Conservation (phyloP, 2,888 invertebrate species). For the Drosophila monieri region DNA sequence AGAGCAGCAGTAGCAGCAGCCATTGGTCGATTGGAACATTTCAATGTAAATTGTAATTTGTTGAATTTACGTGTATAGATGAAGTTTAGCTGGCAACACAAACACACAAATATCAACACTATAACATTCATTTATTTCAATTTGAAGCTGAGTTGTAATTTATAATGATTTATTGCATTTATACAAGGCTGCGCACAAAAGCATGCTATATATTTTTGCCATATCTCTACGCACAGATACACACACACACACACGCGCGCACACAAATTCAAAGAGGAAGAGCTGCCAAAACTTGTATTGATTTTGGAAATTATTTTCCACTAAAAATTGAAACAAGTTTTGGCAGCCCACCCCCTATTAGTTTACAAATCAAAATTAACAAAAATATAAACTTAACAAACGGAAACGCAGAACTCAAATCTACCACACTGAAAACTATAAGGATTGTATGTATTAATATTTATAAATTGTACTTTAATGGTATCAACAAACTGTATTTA, state of each 20-base stretch:
- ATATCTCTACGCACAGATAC: constrained; percentile 30
- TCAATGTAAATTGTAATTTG: constrained; percentile 72
- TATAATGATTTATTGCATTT: constrained; percentile 39
- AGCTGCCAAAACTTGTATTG: too few relatives aligned
- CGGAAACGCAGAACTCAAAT: constrained; percentile 57
- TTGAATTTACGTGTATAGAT: constrained; percentile 65
- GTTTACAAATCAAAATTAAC: constrained; percentile 30
- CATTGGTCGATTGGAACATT: constrained; percentile 37
- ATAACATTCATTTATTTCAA: constrained; percentile 25
- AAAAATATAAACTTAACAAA: constrained; percentile 11
- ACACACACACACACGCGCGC: constrained; percentile 12
- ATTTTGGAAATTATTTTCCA: too few relatives aligned
- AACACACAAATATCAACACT: constrained; percentile 13
- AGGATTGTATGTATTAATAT: constrained; percentile 35
- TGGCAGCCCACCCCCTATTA: too few relatives aligned
- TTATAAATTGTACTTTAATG: constrained; percentile 35
- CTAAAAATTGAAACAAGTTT: too few relatives aligned
- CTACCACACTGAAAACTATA: constrained; percentile 33
- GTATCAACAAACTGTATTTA: constrained; percentile 61
- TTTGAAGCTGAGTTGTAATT: constrained; percentile 42
- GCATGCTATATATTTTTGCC: constrained; percentile 40
- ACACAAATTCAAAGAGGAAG: not conserved
- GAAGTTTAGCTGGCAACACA: constrained; percentile 43
- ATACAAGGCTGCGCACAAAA: constrained; percentile 34
- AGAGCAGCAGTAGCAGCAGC: constrained; percentile 28